Percentiles rank a stretch among this genome's conserved stretches.
Conservation (phyloP, 2,888 invertebrate genomes). For the Gibbula magus region DNA sequence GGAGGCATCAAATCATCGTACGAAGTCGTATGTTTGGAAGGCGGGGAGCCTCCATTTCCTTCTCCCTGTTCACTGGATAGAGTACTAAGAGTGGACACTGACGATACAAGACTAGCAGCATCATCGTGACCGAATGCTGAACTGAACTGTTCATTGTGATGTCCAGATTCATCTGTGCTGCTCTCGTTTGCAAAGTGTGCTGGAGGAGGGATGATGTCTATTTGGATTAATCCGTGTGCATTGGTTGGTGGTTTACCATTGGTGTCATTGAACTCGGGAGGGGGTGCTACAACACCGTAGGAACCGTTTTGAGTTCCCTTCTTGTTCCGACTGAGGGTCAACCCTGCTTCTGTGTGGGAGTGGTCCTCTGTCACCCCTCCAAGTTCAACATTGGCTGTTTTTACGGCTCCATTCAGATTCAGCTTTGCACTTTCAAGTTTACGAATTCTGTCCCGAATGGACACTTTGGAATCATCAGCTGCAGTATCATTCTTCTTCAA, state of each 20-base stretch:
- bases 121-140: conserved; percentile 61
- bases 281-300: conserved; percentile 42
- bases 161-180: conserved; percentile 23
- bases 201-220: conserved; percentile 68
- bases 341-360: conserved; percentile 49
- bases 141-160: conserved; percentile 37
- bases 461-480: conserved; percentile 32
- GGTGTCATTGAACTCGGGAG: conserved; percentile 58
- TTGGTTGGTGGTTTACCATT: background rate
- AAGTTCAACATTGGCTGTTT: conserved; percentile 36
- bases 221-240: conserved; percentile 44
- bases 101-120: conserved; percentile 68
- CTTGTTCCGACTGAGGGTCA: conserved; percentile 39
- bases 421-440: conserved; percentile 43
- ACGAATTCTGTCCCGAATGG: conserved; percentile 52
- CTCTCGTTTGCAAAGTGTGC: conserved; percentile 48
- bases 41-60: conserved; percentile 31
- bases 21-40: conserved; percentile 42
- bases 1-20: conserved; percentile 63
- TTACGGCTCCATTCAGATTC: conserved; percentile 38
- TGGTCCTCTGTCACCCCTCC: conserved; percentile 56
- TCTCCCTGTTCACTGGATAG: conserved; percentile 67
- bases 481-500: conserved; percentile 20
- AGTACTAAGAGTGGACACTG: conserved; percentile 68
- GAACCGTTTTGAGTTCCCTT: conserved; percentile 15